These are phyloP conservation scores for Aptenodytes forsteri DNA, from an alignment of 2,113 vertebrate genomes.

Conservation along the genomic window DNA sequence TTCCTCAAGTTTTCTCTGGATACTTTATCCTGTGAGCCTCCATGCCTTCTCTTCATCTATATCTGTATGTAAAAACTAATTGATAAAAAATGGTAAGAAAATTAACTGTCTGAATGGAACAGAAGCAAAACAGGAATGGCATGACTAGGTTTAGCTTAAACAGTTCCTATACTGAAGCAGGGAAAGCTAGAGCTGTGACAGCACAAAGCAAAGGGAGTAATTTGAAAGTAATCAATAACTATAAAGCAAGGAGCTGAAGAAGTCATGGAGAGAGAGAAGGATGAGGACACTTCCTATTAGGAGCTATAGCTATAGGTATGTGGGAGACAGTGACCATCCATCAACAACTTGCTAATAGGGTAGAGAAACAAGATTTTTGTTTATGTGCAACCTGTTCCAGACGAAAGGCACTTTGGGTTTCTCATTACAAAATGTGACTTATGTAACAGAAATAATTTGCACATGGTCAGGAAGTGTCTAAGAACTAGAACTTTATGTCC, in stretches of 20 bases:
- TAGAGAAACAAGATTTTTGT: neutral
- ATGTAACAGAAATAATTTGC: slow-evolving; percentile 8
- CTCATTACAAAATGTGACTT: slow-evolving; percentile 9
- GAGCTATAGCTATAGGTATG: neutral
- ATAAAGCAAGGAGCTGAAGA: neutral
- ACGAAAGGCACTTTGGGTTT: neutral
- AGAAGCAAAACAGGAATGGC: neutral
- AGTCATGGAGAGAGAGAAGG: neutral
- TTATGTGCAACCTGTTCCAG: neutral
- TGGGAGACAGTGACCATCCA: neutral
- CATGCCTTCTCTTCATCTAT: neutral
- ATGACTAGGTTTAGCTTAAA: neutral
- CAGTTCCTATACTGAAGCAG: neutral
- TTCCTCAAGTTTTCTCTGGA: neutral
- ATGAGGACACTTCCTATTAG: neutral
- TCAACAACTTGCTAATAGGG: neutral
- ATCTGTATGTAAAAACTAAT: neutral
- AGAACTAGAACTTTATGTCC: neutral
- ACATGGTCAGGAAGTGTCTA: neutral
- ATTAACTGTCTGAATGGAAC: neutral
- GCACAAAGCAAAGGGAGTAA: neutral
- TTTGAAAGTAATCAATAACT: neutral
- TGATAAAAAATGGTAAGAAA: neutral
- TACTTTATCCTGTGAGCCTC: neutral
- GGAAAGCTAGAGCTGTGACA: neutral